These are phyloP conservation scores for Imbricaverruca yamaguchii DNA, from an alignment of 2,888 invertebrate genomes.

Conservation along the genomic window DNA sequence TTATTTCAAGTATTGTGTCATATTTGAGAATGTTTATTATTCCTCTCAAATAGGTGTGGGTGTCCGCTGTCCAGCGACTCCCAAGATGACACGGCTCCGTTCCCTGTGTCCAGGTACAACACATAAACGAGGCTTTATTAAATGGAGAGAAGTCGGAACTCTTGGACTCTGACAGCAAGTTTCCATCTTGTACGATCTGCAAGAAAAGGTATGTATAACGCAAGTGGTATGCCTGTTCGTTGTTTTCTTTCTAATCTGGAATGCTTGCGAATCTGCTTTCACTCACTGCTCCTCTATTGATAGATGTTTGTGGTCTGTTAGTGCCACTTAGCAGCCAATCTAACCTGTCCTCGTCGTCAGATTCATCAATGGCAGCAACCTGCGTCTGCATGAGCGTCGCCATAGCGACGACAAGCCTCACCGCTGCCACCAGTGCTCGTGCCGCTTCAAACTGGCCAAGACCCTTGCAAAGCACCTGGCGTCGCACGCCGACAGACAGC, in stretches of 20 bases:
- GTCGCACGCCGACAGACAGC: not conserved
- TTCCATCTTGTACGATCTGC: not conserved
- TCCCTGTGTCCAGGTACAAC: not conserved
- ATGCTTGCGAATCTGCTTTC: too few relatives aligned
- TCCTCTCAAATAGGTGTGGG: too few relatives aligned
- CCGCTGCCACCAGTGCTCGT: not conserved
- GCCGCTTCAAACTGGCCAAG: constrained; percentile 10
- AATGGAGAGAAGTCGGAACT: not conserved
- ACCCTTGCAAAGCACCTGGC: not conserved
- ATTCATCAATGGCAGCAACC: constrained; percentile 15
- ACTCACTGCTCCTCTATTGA: too few relatives aligned
- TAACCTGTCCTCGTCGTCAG: not conserved
- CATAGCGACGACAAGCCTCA: constrained; percentile 8
- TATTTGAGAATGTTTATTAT: too few relatives aligned
- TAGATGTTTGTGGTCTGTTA: too few relatives aligned
- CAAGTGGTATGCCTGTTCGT: too few relatives aligned
- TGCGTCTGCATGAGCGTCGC: not conserved
- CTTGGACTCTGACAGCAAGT: not conserved
- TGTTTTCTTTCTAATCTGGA: too few relatives aligned
- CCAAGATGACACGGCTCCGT: not conserved
- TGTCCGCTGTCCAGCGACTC: not conserved
- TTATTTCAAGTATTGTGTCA: too few relatives aligned
- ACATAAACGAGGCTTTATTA: not conserved
- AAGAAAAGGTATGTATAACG: not conserved
- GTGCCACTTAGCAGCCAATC: too few relatives aligned